These are phyloP conservation scores for Enoplosus armatus DNA, from an alignment of 2,797 vertebrate species.

Conservation along the genomic window DNA sequence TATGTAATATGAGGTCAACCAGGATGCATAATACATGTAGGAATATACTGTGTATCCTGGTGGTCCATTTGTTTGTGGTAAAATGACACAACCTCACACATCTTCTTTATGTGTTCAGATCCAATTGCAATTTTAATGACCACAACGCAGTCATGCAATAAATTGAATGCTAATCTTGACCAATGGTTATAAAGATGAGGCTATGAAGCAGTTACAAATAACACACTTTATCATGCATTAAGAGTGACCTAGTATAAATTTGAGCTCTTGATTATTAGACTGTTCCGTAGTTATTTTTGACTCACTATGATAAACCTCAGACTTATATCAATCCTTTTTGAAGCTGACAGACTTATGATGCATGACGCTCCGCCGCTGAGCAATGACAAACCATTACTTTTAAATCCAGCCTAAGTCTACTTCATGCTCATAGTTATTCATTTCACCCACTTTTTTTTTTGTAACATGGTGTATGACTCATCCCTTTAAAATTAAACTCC, in stretches of 20 bases:
- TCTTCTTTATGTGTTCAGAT: slow-evolving; percentile 17
- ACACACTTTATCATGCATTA: slow-evolving; percentile 17
- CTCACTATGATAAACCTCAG: slow-evolving; percentile 36
- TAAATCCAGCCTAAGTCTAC: slow-evolving; percentile 55
- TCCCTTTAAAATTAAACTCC: slow-evolving; percentile 59
- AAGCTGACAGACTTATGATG: slow-evolving; percentile 48
- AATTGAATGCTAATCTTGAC: slow-evolving; percentile 19
- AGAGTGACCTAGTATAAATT: slow-evolving; percentile 9
- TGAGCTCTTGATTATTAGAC: slow-evolving; percentile 19
- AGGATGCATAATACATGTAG: slow-evolving; percentile 60
- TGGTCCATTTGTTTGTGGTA: slow-evolving; percentile 54
- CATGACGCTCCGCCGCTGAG: slow-evolving; percentile 15
- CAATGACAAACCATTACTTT: slow-evolving; percentile 57
- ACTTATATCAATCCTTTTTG: slow-evolving; percentile 37
- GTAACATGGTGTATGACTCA: slow-evolving; percentile 48
- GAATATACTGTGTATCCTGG: slow-evolving; percentile 16
- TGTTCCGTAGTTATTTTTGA: slow-evolving; percentile 33
- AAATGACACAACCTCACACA: slow-evolving; percentile 21
- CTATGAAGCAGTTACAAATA: slow-evolving; percentile 14
- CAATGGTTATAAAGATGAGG: not conserved
- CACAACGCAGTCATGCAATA: slow-evolving; percentile 17
- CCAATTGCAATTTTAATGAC: slow-evolving; percentile 16
- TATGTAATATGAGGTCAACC: slow-evolving; percentile 65
- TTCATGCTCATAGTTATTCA: slow-evolving; percentile 42
- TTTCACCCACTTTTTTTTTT: slow-evolving; percentile 33